Percentiles rank a stretch among this genome's conserved stretches.
Evolutionary conservation across 2,888 invertebrate genomes (phyloP).

Genomic region (Nymphalis urticae): DNA sequence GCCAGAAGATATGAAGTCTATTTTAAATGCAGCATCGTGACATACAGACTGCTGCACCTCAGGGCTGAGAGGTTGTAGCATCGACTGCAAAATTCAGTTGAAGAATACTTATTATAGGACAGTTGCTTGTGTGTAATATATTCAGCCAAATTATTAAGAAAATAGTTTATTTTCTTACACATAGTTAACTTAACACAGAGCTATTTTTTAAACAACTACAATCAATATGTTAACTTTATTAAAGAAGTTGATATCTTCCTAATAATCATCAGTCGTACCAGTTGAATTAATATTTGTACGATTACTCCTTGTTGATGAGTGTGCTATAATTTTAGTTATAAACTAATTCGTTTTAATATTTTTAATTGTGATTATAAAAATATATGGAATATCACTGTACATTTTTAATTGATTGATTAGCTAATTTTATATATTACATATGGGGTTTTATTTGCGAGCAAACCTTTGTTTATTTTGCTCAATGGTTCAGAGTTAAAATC

Average conservation of each 20-base stretch:
- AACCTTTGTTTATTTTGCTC: too few relatives aligned
- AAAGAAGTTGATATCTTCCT: conserved; percentile 7
- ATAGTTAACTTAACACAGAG: conserved; percentile 25
- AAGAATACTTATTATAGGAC: conserved; percentile 47
- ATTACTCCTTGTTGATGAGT: background rate
- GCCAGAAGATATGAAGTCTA: conserved; percentile 93
- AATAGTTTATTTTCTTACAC: conserved; percentile 30
- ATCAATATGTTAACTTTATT: background rate
- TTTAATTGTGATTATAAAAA: too few relatives aligned
- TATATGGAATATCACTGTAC: too few relatives aligned
- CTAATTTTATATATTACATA: too few relatives aligned
- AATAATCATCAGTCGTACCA: conserved; percentile 3
- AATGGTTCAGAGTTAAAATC: too few relatives aligned
- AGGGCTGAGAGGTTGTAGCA: conserved; percentile 69
- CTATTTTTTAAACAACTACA: conserved; percentile 29
- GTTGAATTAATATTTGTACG: conserved; percentile 1
- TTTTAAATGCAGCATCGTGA: conserved; percentile 84
- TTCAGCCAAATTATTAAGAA: conserved; percentile 21
- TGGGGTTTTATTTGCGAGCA: too few relatives aligned
- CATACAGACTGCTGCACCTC: conserved; percentile 76
- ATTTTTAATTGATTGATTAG: too few relatives aligned
- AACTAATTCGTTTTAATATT: too few relatives aligned
- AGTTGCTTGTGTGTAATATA: conserved; percentile 53
- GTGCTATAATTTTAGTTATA: too few relatives aligned
- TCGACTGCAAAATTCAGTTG: conserved; percentile 65